These are phyloP conservation scores for Lasioglossum villosulum DNA, from an alignment of 2,888 invertebrate genomes.

Conservation along the genomic window DNA sequence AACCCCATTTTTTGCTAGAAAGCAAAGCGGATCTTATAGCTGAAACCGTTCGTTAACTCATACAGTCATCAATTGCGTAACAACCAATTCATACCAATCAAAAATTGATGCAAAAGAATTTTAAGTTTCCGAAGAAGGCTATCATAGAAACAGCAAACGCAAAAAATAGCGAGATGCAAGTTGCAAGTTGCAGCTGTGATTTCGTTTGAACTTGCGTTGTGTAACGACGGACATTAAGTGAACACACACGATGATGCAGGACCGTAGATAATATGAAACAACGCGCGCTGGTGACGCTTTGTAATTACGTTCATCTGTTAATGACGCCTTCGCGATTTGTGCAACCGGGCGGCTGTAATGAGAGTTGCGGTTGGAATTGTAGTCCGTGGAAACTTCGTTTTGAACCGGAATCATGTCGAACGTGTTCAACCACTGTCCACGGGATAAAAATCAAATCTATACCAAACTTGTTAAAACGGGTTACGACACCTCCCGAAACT, in stretches of 20 bases:
- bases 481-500: neutral
- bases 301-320: conserved; percentile 52
- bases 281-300: conserved; percentile 38
- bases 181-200: neutral
- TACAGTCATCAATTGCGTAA: neutral
- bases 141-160: neutral
- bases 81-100: no score
- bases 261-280: conserved; percentile 24
- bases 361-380: conserved; percentile 19
- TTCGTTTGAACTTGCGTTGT: no score
- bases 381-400: neutral
- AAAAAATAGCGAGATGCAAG: neutral
- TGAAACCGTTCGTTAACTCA: neutral
- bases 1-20: neutral
- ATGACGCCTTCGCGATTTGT: conserved; percentile 40
- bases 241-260: conserved; percentile 3
- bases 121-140: neutral
- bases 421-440: neutral
- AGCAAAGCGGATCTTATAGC: neutral
- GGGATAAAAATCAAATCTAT: neutral
- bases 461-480: neutral
- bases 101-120: neutral
- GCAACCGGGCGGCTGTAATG: conserved; percentile 9
- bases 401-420: neutral
- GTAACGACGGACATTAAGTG: conserved; percentile 22